Percentiles rank a stretch among this genome's conserved stretches.
Conservation (phyloP, 2,113 vertebrate genomes). For the Rattus norvegicus region GRCr8 NC_086033.1:52890501-52891000, state of each 20-base stretch:
- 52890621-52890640: background rate
- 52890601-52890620: background rate
- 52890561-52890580: background rate
- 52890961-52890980: background rate
- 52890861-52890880: background rate
- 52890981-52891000: background rate
- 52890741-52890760: background rate
- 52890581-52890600: background rate
- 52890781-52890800: background rate
- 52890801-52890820: background rate
- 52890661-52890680: background rate
- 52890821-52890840: background rate
- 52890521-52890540: background rate
- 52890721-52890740: background rate
- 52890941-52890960: background rate
- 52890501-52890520: background rate
- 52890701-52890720: background rate
- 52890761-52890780: background rate
- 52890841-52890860: background rate
- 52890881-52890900: background rate
- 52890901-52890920: background rate
- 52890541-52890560: background rate
- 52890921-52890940: background rate
- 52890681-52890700: background rate
- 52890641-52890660: background rate